Evolutionary conservation across 2,888 invertebrate genomes (phyloP).

Genomic region (Hydriomena furcata): DNA sequence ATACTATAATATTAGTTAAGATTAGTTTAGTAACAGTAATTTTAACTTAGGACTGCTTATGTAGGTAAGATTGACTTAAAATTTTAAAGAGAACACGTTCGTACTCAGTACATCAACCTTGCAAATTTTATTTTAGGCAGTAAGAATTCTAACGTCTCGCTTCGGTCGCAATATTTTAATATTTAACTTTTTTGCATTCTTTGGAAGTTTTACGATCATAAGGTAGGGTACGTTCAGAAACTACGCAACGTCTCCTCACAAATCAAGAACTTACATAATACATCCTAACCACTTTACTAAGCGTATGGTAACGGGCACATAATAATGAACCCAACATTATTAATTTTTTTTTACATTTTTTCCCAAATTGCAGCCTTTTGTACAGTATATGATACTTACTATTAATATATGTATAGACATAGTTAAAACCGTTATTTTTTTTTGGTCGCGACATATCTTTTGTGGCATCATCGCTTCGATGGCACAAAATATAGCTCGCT

Average conservation of each 20-base stretch:
- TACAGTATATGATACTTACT: conserved; percentile 81
- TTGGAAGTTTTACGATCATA: background rate
- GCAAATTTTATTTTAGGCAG: too few species aligned
- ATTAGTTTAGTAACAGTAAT: too few species aligned
- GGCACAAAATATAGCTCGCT: conserved; percentile 51
- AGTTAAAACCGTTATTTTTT: conserved; percentile 72
- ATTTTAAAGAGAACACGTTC: too few species aligned
- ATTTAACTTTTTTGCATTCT: background rate
- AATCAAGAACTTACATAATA: conserved; percentile 73
- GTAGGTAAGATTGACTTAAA: too few species aligned
- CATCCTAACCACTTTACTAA: conserved; percentile 78
- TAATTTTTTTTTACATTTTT: conserved; percentile 76
- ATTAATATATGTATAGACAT: conserved; percentile 78
- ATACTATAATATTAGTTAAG: too few species aligned
- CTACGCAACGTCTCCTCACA: conserved; percentile 54
- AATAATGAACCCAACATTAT: conserved; percentile 69
- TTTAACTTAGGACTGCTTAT: too few species aligned
- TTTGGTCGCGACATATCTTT: conserved; percentile 55
- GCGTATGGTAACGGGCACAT: conserved; percentile 78
- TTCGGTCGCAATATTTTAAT: background rate
- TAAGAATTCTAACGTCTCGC: background rate
- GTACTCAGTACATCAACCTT: too few species aligned
- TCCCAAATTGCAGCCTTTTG: conserved; percentile 77
- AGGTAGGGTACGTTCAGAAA: conserved; percentile 45
- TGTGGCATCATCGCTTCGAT: conserved; percentile 41